A percentile compares a stretch with the other conserved stretches of the same genome.
Evolutionary conservation across 2,113 vertebrate species (phyloP).

Genomic region (Pseudolaguvia tuberculata): DNA sequence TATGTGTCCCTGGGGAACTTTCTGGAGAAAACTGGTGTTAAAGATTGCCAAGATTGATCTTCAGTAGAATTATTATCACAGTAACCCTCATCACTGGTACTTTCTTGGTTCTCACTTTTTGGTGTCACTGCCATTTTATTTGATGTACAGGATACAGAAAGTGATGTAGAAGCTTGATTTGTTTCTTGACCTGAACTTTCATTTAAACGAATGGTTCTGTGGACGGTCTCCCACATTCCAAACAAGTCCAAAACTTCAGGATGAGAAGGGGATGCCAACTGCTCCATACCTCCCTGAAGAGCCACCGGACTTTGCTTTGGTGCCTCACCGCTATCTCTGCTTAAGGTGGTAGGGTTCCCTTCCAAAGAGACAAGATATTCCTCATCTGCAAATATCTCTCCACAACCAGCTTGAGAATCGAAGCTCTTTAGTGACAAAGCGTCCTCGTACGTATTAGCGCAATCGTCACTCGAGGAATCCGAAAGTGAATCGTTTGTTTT

Average conservation of each 20-base stretch:
- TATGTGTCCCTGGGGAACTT: conserved; percentile 77
- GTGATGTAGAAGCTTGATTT: conserved; percentile 38
- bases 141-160: conserved; percentile 26
- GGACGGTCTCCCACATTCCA: conserved; percentile 74
- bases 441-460: conserved; percentile 72
- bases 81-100: conserved; percentile 83
- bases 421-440: conserved; percentile 80
- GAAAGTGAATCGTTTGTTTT: conserved; percentile 68
- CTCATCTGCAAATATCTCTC: conserved; percentile 84
- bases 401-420: conserved; percentile 81
- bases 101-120: conserved; percentile 78
- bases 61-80: conserved; percentile 78
- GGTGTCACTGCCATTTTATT: conserved; percentile 61
- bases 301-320: conserved; percentile 55
- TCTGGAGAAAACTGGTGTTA: conserved; percentile 55
- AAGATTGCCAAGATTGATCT: conserved; percentile 63
- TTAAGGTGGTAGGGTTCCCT: conserved; percentile 54
- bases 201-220: conserved; percentile 65
- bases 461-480: conserved; percentile 71
- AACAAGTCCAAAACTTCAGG: conserved; percentile 67
- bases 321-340: conserved; percentile 39
- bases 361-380: conserved; percentile 65
- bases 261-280: conserved; percentile 71
- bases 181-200: conserved; percentile 60
- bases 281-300: conserved; percentile 71